Percentiles rank a stretch among this genome's conserved stretches.
phyloP scores from a whole-genome alignment of 2,113 vertebrate genomes.

The Hypomesus transpacificus region DNA sequence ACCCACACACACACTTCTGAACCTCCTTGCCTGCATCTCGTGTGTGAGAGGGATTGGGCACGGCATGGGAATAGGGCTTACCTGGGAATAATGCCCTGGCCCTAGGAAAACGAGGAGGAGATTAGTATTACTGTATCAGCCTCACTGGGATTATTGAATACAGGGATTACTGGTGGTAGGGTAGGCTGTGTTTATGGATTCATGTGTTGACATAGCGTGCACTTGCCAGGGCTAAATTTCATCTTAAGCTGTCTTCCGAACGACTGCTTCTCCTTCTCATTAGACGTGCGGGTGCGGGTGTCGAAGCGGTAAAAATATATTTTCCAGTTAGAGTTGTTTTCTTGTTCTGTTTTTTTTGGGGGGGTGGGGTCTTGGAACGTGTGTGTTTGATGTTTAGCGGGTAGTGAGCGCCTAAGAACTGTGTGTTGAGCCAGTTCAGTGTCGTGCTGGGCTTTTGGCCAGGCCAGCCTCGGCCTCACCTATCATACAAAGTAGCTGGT shows the following conservation, averaged over 20 bases:
- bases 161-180: neutral
- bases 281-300: too few species aligned
- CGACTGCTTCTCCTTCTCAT: neutral
- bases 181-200: neutral
- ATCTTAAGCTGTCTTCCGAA: neutral
- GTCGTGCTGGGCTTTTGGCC: too few species aligned
- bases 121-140: neutral
- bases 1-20: neutral
- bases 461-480: conserved; percentile 56
- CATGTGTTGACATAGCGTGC: neutral
- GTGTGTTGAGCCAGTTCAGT: too few species aligned
- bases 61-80: conserved; percentile 2
- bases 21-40: neutral
- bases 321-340: conserved; percentile 17
- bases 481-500: conserved; percentile 60
- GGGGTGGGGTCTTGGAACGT: conserved; percentile 47
- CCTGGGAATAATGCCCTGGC: neutral
- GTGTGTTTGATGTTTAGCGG: neutral
- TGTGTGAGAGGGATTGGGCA: neutral
- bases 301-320: too few species aligned
- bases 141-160: neutral
- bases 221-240: neutral
- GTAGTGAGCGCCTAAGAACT: too few species aligned
- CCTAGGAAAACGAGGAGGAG: neutral
- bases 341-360: conserved; percentile 45